Conservation (phyloP, 2,888 invertebrate species). For the Ormia ochracea region DNA sequence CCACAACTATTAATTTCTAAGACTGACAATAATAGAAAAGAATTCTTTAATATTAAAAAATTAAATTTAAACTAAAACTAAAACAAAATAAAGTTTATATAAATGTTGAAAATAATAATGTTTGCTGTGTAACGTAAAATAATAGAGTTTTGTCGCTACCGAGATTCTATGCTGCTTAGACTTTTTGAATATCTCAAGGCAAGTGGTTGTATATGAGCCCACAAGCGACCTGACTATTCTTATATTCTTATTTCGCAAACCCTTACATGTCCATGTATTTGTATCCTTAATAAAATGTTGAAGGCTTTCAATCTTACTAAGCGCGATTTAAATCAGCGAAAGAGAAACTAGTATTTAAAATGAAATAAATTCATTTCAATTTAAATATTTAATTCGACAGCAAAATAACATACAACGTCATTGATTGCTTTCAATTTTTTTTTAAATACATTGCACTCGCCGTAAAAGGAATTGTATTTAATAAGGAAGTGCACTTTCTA, state of each 20-base stretch:
- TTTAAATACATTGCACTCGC: no score
- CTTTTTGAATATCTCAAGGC: background rate
- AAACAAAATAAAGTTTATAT: background rate
- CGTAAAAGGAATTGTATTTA: no score
- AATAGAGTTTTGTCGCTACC: background rate
- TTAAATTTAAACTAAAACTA: background rate
- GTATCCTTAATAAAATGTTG: background rate
- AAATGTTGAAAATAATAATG: background rate
- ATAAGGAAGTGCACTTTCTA: no score
- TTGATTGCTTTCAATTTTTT: background rate
- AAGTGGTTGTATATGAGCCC: background rate
- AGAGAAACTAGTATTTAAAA: no score
- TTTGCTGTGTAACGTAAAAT: slow-evolving; percentile 23
- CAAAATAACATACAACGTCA: background rate
- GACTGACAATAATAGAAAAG: slow-evolving; percentile 59
- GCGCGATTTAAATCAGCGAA: slow-evolving; percentile 43
- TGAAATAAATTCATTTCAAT: slow-evolving; percentile 2
- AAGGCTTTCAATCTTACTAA: background rate
- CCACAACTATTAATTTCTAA: slow-evolving; percentile 60
- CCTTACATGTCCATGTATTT: background rate
- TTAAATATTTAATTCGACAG: slow-evolving; percentile 3
- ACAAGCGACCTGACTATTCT: background rate
- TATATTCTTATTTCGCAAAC: background rate
- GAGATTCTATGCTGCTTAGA: background rate
- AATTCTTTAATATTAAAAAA: slow-evolving; percentile 52